Base-by-base conservation (phyloP, 2,113 vertebrate genomes). In the Podarcis raffonei region DNA sequence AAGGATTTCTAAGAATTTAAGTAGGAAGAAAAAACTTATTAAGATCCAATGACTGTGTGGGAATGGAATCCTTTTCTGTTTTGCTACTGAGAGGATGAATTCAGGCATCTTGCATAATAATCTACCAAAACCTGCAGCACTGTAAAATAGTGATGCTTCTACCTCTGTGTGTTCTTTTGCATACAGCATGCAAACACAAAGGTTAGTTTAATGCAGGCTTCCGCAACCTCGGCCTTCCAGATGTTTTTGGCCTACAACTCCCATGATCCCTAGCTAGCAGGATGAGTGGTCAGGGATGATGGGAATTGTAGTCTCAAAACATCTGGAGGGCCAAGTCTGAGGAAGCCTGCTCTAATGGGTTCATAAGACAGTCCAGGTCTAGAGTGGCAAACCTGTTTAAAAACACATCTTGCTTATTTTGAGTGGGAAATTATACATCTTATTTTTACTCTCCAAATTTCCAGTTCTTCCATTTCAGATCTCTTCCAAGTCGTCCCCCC, bases 1-100 rank as follows among this genome's bases (percentile, higher is more conserved):
- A 83, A 71, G 39, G 82, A 84, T 84, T 72, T 72, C 65, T 71
- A 84, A 84, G n/a, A 32, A 84, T 72, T 48, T 72, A 71, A 84
- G 42, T 71, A 84, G 66, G 83, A 84, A 72, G 53, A 84, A 72
- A 84, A 72, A 72, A 18, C 37, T 48, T 30, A 72, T 84, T 84
- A 32, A 84, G 83, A 57, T 72, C 68, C 83, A 53, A 84, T 16
- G 20, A 84, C 8, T 57, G 68, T 12, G 83, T 84, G 42, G 83
- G 66, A 72, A 48, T 5, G 27, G 83, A 72, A 72, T 72, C 12
- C 30, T 53, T 71, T 57, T 30, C 39, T 71, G 42, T 32, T 71
- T 11, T 71, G 25, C 65, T 72, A 53, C 39, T 84, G 18, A 84
- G 59, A 48, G 23, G 32, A 84, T 48, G 39, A 84, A 72, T 82